Evolutionary conservation across 2,888 invertebrate species (phyloP), one percentile per base, ranked within the genome.

Genomic region (Eupithecia exiguata): DNA sequence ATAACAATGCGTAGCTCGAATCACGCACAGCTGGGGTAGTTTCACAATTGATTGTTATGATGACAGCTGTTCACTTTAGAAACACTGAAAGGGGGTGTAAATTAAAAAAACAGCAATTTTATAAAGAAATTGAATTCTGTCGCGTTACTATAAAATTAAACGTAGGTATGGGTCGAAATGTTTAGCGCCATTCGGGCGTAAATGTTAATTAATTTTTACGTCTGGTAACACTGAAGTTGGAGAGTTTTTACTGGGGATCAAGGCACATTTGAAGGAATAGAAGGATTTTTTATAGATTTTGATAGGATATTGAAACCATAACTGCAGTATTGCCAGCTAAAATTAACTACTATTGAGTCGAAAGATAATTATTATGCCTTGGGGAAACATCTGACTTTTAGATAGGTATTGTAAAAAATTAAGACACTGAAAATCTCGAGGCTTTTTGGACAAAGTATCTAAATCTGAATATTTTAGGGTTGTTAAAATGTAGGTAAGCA

Each of bases 11-110:
- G 62, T 62, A 72, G 70, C 62, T 70, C 75, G 66, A 79, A 77
- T 58, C 75, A 80, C 80, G 76, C 74, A 74, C 69, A 76, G 71
- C 36, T 74, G 40, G 21, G 25, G 38, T 66, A 66, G 66, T n/a
- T 38, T 38, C 65, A 58, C 43, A 9, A 18, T 63, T 62, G 38
- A 36, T 36, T 65, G 35, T 65, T 63, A 16, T 49, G n/a, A 43
- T 43, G 46, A n/a, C 21, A 58, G 12, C 12, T 58, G 4, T 58
- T 25, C 25, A 25, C 58, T 58, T 4, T 58, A 58, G 58, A 58
- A 58, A 58, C 14, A 58, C 21, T 25, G 25, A 25, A 25, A 58
- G 25, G 25, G 58, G 25, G 25, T 14, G 14, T 25, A 58, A 58
- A 58, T 14, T 25, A 14, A 58, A 25, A 25, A 21, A 53, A 10